phyloP scores from a whole-genome alignment of 2,797 vertebrate genomes.

The Chelonia mydas region DNA sequence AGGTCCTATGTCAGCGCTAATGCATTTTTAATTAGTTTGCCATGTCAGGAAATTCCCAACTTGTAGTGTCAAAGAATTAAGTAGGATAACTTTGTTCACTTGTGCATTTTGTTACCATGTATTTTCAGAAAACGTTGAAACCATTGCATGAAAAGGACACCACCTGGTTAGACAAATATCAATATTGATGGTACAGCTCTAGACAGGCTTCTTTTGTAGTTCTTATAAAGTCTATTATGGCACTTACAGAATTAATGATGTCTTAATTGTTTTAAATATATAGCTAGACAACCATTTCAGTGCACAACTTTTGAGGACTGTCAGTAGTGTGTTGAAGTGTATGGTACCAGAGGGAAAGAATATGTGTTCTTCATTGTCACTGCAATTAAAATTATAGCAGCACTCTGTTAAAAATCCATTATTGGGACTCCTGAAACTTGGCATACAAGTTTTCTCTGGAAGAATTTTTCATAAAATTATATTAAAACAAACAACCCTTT shows the following conservation, averaged over 20 bases:
- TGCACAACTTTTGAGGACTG: slow-evolving; percentile 50
- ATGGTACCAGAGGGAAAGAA: not conserved
- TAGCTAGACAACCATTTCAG: slow-evolving; percentile 46
- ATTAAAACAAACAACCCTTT: not conserved
- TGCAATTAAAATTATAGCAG: slow-evolving; percentile 25
- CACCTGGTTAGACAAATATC: slow-evolving; percentile 32
- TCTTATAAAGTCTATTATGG: slow-evolving; percentile 50
- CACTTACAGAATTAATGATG: slow-evolving; percentile 50
- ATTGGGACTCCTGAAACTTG: not conserved
- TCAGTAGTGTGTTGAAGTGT: slow-evolving; percentile 29
- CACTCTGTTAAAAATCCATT: not conserved
- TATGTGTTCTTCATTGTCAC: slow-evolving; percentile 45
- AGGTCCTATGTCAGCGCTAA: not conserved
- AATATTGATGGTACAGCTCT: not conserved
- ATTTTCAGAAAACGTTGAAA: slow-evolving; percentile 52
- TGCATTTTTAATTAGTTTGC: slow-evolving; percentile 50
- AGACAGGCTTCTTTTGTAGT: slow-evolving; percentile 49
- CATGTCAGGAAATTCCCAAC: slow-evolving; percentile 16
- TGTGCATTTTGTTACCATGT: slow-evolving; percentile 26
- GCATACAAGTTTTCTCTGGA: not conserved
- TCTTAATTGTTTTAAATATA: slow-evolving; percentile 68
- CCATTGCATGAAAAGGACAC: slow-evolving; percentile 14
- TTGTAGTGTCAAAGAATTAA: slow-evolving; percentile 4
- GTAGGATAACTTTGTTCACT: slow-evolving; percentile 24
- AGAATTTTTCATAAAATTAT: not conserved